These are phyloP conservation scores for Macaria notata DNA, from an alignment of 2,888 invertebrate species.

Conservation along the genomic window DNA sequence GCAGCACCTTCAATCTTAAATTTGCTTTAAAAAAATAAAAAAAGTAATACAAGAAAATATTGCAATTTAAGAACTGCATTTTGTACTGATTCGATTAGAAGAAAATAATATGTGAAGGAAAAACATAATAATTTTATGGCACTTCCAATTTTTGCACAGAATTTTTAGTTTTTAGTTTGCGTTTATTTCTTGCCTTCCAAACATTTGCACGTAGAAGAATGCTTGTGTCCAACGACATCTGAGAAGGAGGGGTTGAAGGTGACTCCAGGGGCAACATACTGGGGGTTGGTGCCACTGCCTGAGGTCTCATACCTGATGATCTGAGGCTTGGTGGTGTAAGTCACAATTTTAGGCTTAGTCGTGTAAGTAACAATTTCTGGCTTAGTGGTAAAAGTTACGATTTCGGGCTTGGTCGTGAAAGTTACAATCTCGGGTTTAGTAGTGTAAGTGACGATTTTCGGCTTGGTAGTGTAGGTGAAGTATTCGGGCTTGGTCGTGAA, in stretches of 20 bases:
- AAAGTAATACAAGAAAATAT: constrained; percentile 3
- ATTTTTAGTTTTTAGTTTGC: constrained; percentile 18
- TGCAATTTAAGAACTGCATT: constrained; percentile 49
- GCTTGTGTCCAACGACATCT: constrained; percentile 59
- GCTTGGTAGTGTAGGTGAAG: constrained; percentile 60
- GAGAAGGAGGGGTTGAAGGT: constrained; percentile 62
- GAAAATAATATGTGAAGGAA: constrained; percentile 15
- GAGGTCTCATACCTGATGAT: constrained; percentile 67
- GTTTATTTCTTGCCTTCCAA: constrained; percentile 60
- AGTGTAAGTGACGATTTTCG: constrained; percentile 51
- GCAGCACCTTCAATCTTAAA: constrained; percentile 2
- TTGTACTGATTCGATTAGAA: constrained; percentile 39
- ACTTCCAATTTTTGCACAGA: constrained; percentile 44
- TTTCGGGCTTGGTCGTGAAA: constrained; percentile 50
- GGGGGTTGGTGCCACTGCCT: constrained; percentile 66
- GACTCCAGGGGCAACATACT: constrained; percentile 63
- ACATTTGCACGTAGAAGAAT: constrained; percentile 68
- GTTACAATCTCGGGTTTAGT: constrained; percentile 51
- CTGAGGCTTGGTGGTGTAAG: constrained; percentile 60
- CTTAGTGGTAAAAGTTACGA: constrained; percentile 55
- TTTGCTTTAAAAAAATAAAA: not conserved
- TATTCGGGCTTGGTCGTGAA: constrained; percentile 62
- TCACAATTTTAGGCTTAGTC: constrained; percentile 47
- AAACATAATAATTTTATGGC: constrained; percentile 51
- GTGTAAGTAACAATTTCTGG: constrained; percentile 45